Conservation (phyloP, 2,888 invertebrate species). For the Harmothoe impar region DNA sequence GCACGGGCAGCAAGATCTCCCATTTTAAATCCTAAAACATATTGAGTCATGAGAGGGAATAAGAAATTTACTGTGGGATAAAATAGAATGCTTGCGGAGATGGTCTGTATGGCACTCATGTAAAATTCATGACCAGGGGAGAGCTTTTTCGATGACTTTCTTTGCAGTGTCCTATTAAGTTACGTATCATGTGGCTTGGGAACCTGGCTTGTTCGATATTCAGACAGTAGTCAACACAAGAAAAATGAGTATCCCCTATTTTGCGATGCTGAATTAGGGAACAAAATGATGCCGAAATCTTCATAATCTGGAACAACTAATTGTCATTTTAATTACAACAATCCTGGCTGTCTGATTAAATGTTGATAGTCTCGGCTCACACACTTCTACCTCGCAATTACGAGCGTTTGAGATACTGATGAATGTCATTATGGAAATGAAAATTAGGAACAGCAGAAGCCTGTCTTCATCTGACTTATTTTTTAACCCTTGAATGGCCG, state of each 20-base stretch:
- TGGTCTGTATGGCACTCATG: not conserved
- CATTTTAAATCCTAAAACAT: too few relatives aligned
- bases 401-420: not conserved
- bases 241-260: not conserved
- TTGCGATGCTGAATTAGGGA: not conserved
- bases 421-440: not conserved
- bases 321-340: conserved; percentile 29
- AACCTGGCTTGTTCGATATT: too few relatives aligned
- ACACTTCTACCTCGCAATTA: not conserved
- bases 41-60: not conserved
- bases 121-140: conserved; percentile 6
- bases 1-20: too few relatives aligned
- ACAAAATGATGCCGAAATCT: not conserved
- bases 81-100: conserved; percentile 6
- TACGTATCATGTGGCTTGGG: not conserved
- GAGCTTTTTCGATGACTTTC: not conserved
- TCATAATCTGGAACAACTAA: conserved; percentile 26
- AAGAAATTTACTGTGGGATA: not conserved
- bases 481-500: not conserved
- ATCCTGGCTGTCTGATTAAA: not conserved
- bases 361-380: not conserved
- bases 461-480: not conserved
- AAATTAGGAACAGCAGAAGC: not conserved
- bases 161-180: not conserved
- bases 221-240: too few relatives aligned